Percentiles rank a stretch among this genome's conserved stretches.
Evolutionary conservation across 2,113 vertebrate species (phyloP).

Genomic region (Indicator indicator): DNA sequence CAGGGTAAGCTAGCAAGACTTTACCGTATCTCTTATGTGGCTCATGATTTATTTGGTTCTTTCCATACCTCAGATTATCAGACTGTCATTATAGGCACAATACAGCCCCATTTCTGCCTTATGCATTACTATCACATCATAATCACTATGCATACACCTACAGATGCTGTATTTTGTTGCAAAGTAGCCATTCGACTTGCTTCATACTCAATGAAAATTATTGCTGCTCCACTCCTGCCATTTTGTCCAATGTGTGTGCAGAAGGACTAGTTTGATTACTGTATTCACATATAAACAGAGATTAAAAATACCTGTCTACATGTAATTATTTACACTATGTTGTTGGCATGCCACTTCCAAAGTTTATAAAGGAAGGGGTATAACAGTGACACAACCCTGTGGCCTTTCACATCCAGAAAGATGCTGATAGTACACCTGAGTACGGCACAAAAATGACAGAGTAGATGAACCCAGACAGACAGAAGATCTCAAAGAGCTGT

Average conservation of each 20-base stretch:
- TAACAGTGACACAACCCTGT: not conserved
- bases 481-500: not conserved
- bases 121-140: not conserved
- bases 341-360: not conserved
- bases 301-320: not conserved
- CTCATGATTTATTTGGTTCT: not conserved
- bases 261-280: not conserved
- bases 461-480: not conserved
- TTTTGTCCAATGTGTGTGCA: not conserved
- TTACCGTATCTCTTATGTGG: not conserved
- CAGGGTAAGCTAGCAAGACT: not conserved
- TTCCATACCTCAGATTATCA: not conserved
- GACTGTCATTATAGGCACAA: not conserved
- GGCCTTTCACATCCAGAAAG: not conserved
- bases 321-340: not conserved
- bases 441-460: not conserved
- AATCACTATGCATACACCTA: not conserved
- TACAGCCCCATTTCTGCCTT: not conserved
- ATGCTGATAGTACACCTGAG: not conserved
- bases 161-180: not conserved
- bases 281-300: not conserved
- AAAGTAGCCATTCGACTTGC: not conserved
- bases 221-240: not conserved
- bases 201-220: not conserved
- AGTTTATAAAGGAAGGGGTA: not conserved